Evolutionary conservation across 2,113 vertebrate species (phyloP).

Genomic region (Brachirus orientalis): DNA sequence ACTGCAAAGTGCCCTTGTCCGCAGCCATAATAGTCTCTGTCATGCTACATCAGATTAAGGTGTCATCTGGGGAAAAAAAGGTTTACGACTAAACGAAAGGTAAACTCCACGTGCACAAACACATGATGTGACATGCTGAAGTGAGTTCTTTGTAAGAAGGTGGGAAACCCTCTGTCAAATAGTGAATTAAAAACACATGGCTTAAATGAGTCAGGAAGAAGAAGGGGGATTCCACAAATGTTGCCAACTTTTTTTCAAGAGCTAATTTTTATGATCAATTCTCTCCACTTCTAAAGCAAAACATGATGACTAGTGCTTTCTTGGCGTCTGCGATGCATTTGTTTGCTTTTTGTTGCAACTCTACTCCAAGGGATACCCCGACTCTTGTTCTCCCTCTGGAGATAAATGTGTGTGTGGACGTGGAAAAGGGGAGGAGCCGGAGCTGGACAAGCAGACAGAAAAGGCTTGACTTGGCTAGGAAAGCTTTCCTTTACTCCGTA

Average conservation of each 20-base stretch:
- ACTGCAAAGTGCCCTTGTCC: no score
- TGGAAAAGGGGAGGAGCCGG: constrained; percentile 67
- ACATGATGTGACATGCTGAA: constrained; percentile 33
- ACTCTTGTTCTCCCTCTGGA: constrained; percentile 59
- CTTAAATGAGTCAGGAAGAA: constrained; percentile 90
- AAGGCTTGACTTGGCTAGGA: constrained; percentile 64
- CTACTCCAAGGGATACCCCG: constrained; percentile 76
- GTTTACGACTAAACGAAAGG: not conserved
- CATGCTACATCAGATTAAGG: no score
- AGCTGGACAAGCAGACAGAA: constrained; percentile 70
- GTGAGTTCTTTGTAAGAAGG: constrained; percentile 22
- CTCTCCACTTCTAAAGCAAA: constrained; percentile 78
- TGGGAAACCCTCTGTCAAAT: constrained; percentile 88
- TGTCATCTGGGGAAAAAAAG: no score
- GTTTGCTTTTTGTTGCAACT: constrained; percentile 80
- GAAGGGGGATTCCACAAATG: constrained; percentile 87
- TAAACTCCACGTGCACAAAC: constrained; percentile 28
- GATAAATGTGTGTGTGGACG: constrained; percentile 76
- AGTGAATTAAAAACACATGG: constrained; percentile 85
- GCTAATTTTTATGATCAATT: constrained; percentile 79
- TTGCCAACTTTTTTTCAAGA: constrained; percentile 71
- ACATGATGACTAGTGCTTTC: constrained; percentile 82
- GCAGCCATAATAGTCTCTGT: no score
- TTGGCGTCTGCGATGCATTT: constrained; percentile 66
- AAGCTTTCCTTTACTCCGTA: constrained; percentile 41